Base-by-base conservation (phyloP, 2,888 invertebrate species). In the Acleris laterana region DNA sequence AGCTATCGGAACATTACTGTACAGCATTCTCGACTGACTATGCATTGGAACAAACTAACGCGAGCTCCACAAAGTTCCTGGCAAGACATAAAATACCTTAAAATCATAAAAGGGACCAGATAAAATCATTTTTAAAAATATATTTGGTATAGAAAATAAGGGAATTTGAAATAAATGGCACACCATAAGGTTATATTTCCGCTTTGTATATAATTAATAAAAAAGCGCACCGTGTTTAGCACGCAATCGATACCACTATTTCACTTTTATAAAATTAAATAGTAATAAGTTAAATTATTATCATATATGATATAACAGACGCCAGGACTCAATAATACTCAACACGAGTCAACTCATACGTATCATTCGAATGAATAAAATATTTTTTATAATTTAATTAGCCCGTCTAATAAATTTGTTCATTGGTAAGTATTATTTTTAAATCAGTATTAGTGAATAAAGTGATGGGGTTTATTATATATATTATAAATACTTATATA, bases 141-240 rank as follows among this genome's bases (percentile, higher is more conserved):
- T 16, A 74, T 78, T 77, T 77, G 78, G 77, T 74, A 76, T 72
- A 72, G 63, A 63, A 69, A 69, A 60, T 42, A 55, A 55, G 46
- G 46, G 17, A 58, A 68, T 65, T 53, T 68, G 62, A 55, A 67
- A 68, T 63, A 68, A 64, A 78, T 77, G 78, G 77, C 77, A 78
- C 74, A 60, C 32, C 22, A 22, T 53, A 25, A 65, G 28, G 62
- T 56, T 60, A 28, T 13, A 32, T 52, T 58, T 25, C 11, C 13
- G 38, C 17, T 53, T 25, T 22, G 51, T 38, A 46, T 59, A 59
- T 11, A 68, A 55, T 2, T 46, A 46, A 46, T n/a, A 44, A 46
- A n/a, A 3, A 44, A 46, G 46, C 46, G 46, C 46, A n/a, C 46
- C 46, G 17, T 46, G n/a, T 46, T 2, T 46, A 46, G 46, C 17